phyloP scores from a whole-genome alignment of 64 coral and sea anemone species.

The Exaiptasia diaphana region DNA sequence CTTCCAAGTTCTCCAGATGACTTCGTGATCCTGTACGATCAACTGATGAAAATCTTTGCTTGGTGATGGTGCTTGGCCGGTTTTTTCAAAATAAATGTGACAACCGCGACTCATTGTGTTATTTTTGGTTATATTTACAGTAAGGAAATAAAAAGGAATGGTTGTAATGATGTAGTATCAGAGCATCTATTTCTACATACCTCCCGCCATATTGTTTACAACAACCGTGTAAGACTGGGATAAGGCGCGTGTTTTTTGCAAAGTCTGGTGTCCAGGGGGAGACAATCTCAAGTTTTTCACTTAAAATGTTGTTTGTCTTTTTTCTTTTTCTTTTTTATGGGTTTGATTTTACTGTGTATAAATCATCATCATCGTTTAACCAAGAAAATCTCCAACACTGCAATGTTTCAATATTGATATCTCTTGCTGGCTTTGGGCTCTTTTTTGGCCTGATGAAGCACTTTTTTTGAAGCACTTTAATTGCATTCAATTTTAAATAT shows the following conservation, averaged over 20 bases:
- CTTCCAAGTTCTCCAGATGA: constrained; percentile 88
- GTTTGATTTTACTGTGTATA: too few relatives aligned
- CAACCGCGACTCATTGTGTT: not conserved
- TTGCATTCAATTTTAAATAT: too few relatives aligned
- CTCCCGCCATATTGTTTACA: not conserved
- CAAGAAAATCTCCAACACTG: too few relatives aligned
- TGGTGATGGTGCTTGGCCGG: constrained; percentile 84
- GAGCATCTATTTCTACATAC: not conserved
- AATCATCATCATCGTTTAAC: too few relatives aligned
- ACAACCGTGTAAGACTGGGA: constrained; percentile 4
- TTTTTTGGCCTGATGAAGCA: too few relatives aligned
- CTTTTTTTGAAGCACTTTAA: too few relatives aligned
- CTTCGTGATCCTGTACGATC: constrained; percentile 74
- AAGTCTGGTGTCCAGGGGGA: not conserved
- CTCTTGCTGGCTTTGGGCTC: too few relatives aligned
- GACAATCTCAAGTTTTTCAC: not conserved
- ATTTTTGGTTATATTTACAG: not conserved
- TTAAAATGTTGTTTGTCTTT: too few relatives aligned
- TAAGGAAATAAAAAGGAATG: not conserved
- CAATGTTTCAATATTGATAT: too few relatives aligned
- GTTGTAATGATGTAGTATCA: not conserved
- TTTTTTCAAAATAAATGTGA: constrained; percentile 78
- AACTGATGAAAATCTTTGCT: constrained; percentile 99
- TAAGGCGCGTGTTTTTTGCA: not conserved
- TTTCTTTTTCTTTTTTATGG: too few relatives aligned